These are phyloP conservation scores for Sisyra terminalis DNA, from an alignment of 2,888 invertebrate species.

Conservation along the genomic window DNA sequence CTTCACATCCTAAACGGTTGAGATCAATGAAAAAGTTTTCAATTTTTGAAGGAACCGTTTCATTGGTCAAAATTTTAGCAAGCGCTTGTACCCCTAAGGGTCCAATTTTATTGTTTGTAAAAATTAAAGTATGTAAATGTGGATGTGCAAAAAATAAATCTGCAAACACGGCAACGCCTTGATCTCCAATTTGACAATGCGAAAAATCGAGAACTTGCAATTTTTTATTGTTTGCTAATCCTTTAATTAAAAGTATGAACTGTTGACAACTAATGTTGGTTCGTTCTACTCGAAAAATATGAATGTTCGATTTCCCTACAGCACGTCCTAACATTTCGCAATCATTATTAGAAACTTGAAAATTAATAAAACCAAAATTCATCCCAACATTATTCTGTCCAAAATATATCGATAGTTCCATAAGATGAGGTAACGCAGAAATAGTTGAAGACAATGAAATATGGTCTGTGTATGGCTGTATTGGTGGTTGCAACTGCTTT, in stretches of 20 bases:
- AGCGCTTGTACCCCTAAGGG: slow-evolving; percentile 1
- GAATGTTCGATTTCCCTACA: slow-evolving; percentile 18
- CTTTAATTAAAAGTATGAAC: slow-evolving; percentile 17
- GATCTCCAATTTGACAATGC: slow-evolving; percentile 21
- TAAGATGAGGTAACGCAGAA: slow-evolving; percentile 18
- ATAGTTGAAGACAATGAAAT: slow-evolving; percentile 20
- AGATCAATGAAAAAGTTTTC: slow-evolving; percentile 15
- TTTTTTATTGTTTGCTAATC: slow-evolving; percentile 17
- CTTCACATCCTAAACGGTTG: slow-evolving; percentile 17
- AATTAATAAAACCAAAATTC: slow-evolving; percentile 20
- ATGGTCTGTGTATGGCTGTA: slow-evolving; percentile 15
- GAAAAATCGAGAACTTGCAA: slow-evolving; percentile 21
- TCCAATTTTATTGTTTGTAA: slow-evolving; percentile 21
- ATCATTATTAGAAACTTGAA: slow-evolving; percentile 18
- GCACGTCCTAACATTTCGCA: slow-evolving; percentile 19
- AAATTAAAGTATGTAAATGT: slow-evolving; percentile 16
- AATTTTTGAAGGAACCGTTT: neutral
- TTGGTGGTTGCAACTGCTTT: slow-evolving; percentile 16
- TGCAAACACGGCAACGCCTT: slow-evolving; percentile 19
- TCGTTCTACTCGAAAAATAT: slow-evolving; percentile 20
- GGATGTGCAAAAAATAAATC: slow-evolving; percentile 17
- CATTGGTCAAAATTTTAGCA: neutral
- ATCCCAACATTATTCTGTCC: slow-evolving; percentile 19
- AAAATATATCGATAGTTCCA: slow-evolving; percentile 20
- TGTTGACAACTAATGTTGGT: slow-evolving; percentile 21